Evolutionary conservation across 2,113 vertebrate species (phyloP).

Genomic region (Elephas maximus): DNA sequence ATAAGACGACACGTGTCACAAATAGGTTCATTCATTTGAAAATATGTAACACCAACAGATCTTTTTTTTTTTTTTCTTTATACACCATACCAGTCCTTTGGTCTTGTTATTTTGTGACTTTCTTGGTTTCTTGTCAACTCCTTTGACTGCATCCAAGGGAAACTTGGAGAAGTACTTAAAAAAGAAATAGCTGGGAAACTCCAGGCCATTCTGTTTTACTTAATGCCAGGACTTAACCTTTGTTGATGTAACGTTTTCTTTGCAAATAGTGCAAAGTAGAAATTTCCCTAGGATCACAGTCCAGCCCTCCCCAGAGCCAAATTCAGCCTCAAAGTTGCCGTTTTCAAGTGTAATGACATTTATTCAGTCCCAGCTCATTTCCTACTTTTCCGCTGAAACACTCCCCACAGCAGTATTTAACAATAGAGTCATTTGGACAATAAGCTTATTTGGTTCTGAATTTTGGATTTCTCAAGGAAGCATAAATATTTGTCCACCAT

Average conservation of each 20-base stretch:
- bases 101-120: slow-evolving; percentile 58
- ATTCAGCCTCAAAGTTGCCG: slow-evolving; percentile 63
- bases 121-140: slow-evolving; percentile 70
- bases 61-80: not conserved
- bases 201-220: slow-evolving; percentile 48
- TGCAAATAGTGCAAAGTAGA: slow-evolving; percentile 80
- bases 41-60: slow-evolving; percentile 10
- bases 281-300: slow-evolving; percentile 75
- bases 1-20: not conserved
- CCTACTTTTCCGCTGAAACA: slow-evolving; percentile 76
- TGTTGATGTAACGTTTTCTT: slow-evolving; percentile 77
- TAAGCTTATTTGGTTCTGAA: slow-evolving; percentile 63
- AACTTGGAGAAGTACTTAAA: slow-evolving; percentile 72
- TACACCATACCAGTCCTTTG: slow-evolving; percentile 40
- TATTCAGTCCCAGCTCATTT: slow-evolving; percentile 80
- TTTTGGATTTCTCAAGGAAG: slow-evolving; percentile 69
- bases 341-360: slow-evolving; percentile 81
- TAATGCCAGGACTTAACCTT: slow-evolving; percentile 70
- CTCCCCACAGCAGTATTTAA: slow-evolving; percentile 69
- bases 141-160: slow-evolving; percentile 62
- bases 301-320: slow-evolving; percentile 70
- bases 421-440: slow-evolving; percentile 71
- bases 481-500: slow-evolving; percentile 66
- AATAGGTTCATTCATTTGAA: slow-evolving; percentile 21
- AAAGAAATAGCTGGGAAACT: slow-evolving; percentile 51